Base-by-base conservation (phyloP, 2,888 invertebrate genomes). In the Zaprionus lineosus region DNA sequence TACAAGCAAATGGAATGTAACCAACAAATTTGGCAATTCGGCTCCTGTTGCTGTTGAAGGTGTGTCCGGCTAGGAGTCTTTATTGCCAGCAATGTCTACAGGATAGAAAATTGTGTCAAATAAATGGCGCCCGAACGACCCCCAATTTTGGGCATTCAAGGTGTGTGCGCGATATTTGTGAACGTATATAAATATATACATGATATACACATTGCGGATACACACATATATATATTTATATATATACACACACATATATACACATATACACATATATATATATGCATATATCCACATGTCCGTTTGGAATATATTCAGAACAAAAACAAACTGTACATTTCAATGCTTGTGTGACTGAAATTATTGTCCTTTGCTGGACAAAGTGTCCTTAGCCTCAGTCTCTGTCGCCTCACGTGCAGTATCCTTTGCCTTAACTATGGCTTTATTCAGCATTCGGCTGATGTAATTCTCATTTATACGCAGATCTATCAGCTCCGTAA, bases 81-180 rank as follows among this genome's bases (percentile, higher is more conserved):
- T 52, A 24, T 24, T 24, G n/a, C 24, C 24, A 24, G 8, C 24
- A 24, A 24, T 24, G 26, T 8, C 2, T 8, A 15, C 8, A 16
- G 47, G 52, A 8, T 18, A 18, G 39, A n/a, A 31, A 21, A 19
- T 28, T 24, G 9, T 9, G 16, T 11, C 26, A 12, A 37, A 21
- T 37, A 24, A 2, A 11, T 3, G 52, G 19, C 19, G 18, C 6
- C 14, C 7, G 31, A 56, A 55, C 55, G 16, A 34, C 34, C 41
- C 11, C 15, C 56, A 56, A 55, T 57, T 57, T 56, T 36, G 28
- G 21, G 47, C 34, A 28, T 14, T 34, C 19, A 47, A 28, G 47
- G 60, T 34, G 60, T 59, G 48, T 47, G 34, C 19, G 48, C 34
- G 46, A 12, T 9, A 28, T 24, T n/a, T n/a, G n/a, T 18, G 9